Evolutionary conservation across 2,113 vertebrate genomes (phyloP), one percentile per base, ranked within the genome.

Genomic region (Lates calcarifer): DNA sequence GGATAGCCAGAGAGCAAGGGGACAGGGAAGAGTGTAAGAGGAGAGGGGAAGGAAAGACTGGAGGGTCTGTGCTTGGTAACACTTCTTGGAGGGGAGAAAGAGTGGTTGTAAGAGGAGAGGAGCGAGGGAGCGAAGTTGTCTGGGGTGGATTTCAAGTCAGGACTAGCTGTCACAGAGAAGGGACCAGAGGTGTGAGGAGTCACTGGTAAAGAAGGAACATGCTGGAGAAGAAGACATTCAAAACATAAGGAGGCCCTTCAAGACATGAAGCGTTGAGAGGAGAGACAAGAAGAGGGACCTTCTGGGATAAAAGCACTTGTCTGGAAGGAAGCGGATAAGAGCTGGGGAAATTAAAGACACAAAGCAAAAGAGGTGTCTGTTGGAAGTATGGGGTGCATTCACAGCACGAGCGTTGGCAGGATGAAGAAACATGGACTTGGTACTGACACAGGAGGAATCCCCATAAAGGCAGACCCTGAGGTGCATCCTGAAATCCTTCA

Each of bases 381-480:
- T 55, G 83, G 68, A 85, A 89, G 51, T n/a, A 95, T 95, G 94
- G 94, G 94, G 29, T 94, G 94, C 75, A 43, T 93, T 83, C 91
- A 93, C 67, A 94, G 92, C 77, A 81, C 56, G 0, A 41, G 77
- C 31, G n/a, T 49, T 5, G 53, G 82, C 24, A 22, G 63, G 68
- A 76, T 78, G 43, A 88, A 86, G 84, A 85, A 77, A 49, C 74
- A 31, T 0, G 67, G 60, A 58, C 47, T 45, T 22, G 84, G 81
- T 13, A 12, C 39, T 58, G 85, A 89, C 22, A 1, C 77, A 17
- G 77, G 53, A 74, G 90, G 77, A 28, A 76, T 73, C 69, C 77
- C 58, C 29, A 10, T 60, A 9, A 80, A 87, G 58, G 47, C 41
- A 14, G 78, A 89, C 3, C 75, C 81, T 3, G 75, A 88, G 33